Percentiles rank a stretch among this genome's conserved stretches.
phyloP scores from a whole-genome alignment of 2,888 invertebrate species.

The Saturnia pavonia region DNA sequence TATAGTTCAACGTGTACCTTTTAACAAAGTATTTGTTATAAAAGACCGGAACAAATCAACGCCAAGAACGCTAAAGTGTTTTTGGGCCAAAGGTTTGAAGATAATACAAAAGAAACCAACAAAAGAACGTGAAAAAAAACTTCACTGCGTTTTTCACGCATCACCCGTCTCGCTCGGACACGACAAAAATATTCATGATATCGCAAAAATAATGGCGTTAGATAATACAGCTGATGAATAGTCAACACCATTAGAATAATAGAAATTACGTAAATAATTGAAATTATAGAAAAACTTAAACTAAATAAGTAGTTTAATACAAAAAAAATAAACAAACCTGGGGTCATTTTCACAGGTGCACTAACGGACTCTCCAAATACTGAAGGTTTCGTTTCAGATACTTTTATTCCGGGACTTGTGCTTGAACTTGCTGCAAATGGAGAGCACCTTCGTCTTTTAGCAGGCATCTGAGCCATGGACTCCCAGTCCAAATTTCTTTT shows the following conservation, averaged over 20 bases:
- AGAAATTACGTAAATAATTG: background rate
- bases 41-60: constrained; percentile 6
- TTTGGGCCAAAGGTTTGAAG: background rate
- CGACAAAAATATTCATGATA: constrained; percentile 74
- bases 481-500: constrained; percentile 98
- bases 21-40: background rate
- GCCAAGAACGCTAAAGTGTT: background rate
- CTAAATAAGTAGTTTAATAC: constrained; percentile 25
- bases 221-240: constrained; percentile 61
- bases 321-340: constrained; percentile 86
- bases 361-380: constrained; percentile 92
- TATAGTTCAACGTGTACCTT: background rate
- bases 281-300: background rate
- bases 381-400: constrained; percentile 85
- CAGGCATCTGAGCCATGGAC: constrained; percentile 92
- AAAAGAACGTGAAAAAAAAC: constrained; percentile 59
- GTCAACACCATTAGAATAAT: background rate
- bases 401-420: constrained; percentile 77
- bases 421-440: constrained; percentile 87
- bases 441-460: constrained; percentile 94
- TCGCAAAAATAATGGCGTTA: constrained; percentile 68
- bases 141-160: constrained; percentile 66
- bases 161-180: constrained; percentile 67
- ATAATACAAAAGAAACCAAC: constrained; percentile 45
- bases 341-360: constrained; percentile 89